Percentiles rank a stretch among this genome's conserved stretches.
Evolutionary conservation across 2,888 invertebrate species (phyloP).

Genomic region (Polydesmus complanatus): DNA sequence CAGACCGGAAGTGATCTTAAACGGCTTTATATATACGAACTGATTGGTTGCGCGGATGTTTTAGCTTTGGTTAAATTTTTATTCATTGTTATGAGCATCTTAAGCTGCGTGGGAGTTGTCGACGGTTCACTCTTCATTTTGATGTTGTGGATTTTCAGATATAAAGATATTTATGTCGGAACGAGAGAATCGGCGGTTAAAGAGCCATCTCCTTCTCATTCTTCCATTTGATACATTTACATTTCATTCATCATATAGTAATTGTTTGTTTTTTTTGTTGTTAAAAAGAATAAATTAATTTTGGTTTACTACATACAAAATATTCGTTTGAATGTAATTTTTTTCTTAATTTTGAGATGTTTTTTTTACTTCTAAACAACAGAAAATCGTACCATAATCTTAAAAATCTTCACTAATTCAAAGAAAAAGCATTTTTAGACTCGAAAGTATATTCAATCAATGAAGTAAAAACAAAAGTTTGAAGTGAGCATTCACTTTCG

Average conservation of each 20-base stretch:
- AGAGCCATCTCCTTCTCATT: background rate
- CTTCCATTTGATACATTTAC: background rate
- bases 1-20: conserved; percentile 10
- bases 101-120: conserved; percentile 33
- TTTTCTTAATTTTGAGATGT: no score
- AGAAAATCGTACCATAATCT: no score
- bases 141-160: conserved; percentile 36
- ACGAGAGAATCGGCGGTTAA: background rate
- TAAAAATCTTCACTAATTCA: no score
- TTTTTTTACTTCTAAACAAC: no score
- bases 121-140: conserved; percentile 32
- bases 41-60: conserved; percentile 36
- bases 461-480: no score
- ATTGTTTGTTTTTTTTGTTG: no score
- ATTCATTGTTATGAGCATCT: conserved; percentile 32
- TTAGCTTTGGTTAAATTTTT: conserved; percentile 31
- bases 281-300: no score
- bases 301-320: no score
- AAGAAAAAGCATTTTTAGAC: no score
- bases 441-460: no score
- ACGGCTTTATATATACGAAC: conserved; percentile 32
- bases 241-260: background rate
- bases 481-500: no score
- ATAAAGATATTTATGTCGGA: conserved; percentile 25
- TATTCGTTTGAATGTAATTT: no score